Base-by-base conservation (phyloP, 2,113 vertebrate species). In the Stigmatopora nigra region DNA sequence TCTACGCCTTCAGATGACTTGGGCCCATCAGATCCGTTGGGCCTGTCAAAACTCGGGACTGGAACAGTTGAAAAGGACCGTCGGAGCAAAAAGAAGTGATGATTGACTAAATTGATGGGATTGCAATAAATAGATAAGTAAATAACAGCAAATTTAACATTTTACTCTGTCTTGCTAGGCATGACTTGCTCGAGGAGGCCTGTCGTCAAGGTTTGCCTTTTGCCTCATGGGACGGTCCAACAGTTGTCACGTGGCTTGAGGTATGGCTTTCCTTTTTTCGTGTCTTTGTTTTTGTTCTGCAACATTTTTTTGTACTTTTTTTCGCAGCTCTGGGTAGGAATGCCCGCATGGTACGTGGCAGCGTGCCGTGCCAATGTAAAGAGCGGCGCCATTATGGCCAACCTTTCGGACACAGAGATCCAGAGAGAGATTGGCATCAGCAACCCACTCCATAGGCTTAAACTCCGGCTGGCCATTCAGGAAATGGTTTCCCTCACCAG, bases 401-500 rank as follows among this genome's bases (percentile, higher is more conserved):
- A 95, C 83, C 79, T 97, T 79, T 97, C 94, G 0, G 94, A 97
- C 86, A 97, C 94, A 0, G 94, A 97, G 88, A 97, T 97, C 89
- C 94, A 97, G 87, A 86, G 94, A 2, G 94, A 97, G 87, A 96
- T 97, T 0, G 94, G 94, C 73, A 97, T 97, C 89, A 95, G 93
- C 82, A 97, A 97, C 87, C 94, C 94, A 0, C 88, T 97, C 45
- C 94, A 97, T 89, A 84, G 94, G 49, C 92, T 97, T 65, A 97
- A 97, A 73, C 92, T 97, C 12, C 92, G 94, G 14, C 88, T 97
- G 1, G 94, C 94, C 84, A 97, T 97, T 81, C 94, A 97, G 88
- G 94, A 97, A 87, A 97, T 97, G 94, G 94, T 97, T 47, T 97
- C 94, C 0, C 93, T 97, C 62, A 97, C 94, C 7, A 95, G 93